Base-by-base conservation (phyloP, 2,888 invertebrate species). In the Parnassius mnemosyne region DNA sequence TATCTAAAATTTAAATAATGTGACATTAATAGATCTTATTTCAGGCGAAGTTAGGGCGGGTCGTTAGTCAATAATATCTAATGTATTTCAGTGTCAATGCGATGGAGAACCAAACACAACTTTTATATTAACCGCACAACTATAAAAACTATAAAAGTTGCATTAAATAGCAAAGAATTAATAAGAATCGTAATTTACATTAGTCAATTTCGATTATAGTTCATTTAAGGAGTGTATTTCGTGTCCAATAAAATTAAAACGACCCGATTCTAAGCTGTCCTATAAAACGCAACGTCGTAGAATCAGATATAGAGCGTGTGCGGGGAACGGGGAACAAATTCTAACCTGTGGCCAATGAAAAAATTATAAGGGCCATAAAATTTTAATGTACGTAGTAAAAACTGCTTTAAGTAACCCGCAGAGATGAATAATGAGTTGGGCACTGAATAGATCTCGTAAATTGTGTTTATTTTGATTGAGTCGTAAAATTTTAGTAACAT, bases 391-490 rank as follows among this genome's bases (percentile, higher is more conserved):
- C n/a, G 16, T 50, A 43, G 51, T 61, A 56, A 61, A 55, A 61
- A 51, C 55, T 34, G 43, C 55, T 53, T 55, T 55, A 51, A 50
- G 25, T 56, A 43, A 51, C 61, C 43, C 34, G 50, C 42, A 2
- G 43, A 58, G 43, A 51, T 51, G 60, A 53, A 50, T 54, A 55
- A 60, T 52, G 51, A 49, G 49, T 13, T 34, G 50, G 13, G 25
- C 43, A 53, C 51, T 47, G 44, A 60, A 54, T 44, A 20, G 54
- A 61, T 43, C 51, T 44, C 55, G 51, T 61, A 61, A 61, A 61
- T 61, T 43, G 49, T 61, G 13, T 61, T 57, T 61, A 61, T 61
- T 61, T 53, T 50, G 54, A 62, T 62, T 57, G 43, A 62, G 62
- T 58, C 62, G 62, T 62, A 57, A 62, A 58, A 54, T 50, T 61